Evolutionary conservation across 2,888 invertebrate species (phyloP), one percentile per base, ranked within the genome.

Genomic region (Ectropis crepuscularia): DNA sequence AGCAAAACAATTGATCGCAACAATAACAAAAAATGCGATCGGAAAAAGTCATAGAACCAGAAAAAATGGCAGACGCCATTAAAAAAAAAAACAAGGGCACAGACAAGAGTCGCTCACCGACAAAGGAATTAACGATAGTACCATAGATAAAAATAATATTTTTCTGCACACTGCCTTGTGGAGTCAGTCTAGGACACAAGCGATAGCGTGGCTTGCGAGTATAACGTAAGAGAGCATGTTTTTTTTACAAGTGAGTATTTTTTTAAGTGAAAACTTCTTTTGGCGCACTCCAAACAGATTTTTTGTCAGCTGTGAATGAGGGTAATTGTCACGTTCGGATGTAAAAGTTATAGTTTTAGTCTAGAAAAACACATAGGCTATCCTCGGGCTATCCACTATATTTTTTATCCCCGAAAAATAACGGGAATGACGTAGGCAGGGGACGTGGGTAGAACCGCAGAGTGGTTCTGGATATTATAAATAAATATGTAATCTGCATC

Each of bases 71-170:
- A 86, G 87, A 86, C 86, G 86, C 85, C 81, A 76, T 68, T 65
- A 55, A 61, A 79, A 83, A 88, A 85, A 86, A 82, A 6, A 83
- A 87, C 83, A 87, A 86, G 82, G 79, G 76, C 69, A 55, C 55
- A 78, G 83, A 87, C 84, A 87, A 86, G 82, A 79, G 75, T 67
- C 72, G 69, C 71, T 68, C 64, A 36, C 84, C 86, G 83, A 88
- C 90, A 88, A 89, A 87, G 85, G 83, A 80, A 78, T 80, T 78
- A 76, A 79, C 77, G 88, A 88, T 88, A 81, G 81, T 75, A 78
- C 75, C 76, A 79, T 73, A 86, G 87, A 89, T 88, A 89, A 88
- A 28, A 75, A 88, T 89, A 85, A 88, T 90, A 89, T 90, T 89
- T 87, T 88, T 84, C 83, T 83, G 85, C 79, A 74, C 78, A 78